A percentile compares a stretch with the other conserved stretches of the same genome.
phyloP scores from a whole-genome alignment of 2,113 vertebrate genomes.

The Aspidoscelis tigris region DNA sequence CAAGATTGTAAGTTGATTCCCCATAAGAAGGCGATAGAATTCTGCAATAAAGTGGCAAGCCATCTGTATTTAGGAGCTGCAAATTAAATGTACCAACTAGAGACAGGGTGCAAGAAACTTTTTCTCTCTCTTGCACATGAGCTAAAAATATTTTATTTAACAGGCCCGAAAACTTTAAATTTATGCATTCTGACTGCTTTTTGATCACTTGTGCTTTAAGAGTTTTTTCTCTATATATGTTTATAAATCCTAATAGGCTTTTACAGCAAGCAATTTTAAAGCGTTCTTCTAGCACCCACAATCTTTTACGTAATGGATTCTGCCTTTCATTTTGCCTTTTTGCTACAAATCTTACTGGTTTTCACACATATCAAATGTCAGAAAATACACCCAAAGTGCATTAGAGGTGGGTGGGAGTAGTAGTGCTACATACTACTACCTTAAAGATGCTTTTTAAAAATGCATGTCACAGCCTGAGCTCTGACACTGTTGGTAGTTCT shows the following conservation, averaged over 20 bases:
- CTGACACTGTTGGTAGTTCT: no score
- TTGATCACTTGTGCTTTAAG: background rate
- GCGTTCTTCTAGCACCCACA: background rate
- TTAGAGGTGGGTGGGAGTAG: no score
- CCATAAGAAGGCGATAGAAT: background rate
- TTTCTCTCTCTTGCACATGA: background rate
- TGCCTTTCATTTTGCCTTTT: background rate
- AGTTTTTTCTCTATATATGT: background rate
- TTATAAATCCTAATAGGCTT: background rate
- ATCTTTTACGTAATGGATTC: background rate
- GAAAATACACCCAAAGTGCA: no score
- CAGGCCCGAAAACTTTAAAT: background rate
- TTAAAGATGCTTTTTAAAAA: no score
- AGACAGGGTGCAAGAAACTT: background rate
- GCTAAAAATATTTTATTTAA: background rate
- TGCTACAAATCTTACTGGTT: background rate
- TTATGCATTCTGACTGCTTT: background rate
- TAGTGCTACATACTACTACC: no score
- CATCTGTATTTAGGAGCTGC: constrained; percentile 13
- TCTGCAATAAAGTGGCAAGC: constrained; percentile 7
- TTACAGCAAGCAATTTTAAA: background rate
- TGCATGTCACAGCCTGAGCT: no score
- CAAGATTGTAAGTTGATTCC: constrained; percentile 16
- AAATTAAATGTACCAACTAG: background rate
- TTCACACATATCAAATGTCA: background rate